Evolutionary conservation across 2,888 invertebrate species (phyloP).

Genomic region (Iphiclides podalirius): DNA sequence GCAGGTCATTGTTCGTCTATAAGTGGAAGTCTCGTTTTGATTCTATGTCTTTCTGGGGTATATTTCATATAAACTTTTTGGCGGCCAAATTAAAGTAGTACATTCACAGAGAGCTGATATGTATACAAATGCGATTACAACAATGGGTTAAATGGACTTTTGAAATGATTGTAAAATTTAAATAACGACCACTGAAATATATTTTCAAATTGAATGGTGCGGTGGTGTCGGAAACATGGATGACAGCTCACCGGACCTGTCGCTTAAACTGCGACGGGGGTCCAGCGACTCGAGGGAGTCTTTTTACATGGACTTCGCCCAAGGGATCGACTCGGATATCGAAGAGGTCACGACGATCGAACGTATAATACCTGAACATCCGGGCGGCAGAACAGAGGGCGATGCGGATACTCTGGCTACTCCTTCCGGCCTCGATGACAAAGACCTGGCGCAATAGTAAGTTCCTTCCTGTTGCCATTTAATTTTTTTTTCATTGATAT

Average conservation of each 20-base stretch:
- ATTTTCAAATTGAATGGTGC: constrained; percentile 33
- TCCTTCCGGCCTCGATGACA: constrained; percentile 74
- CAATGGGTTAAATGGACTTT: constrained; percentile 36
- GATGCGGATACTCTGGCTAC: constrained; percentile 74
- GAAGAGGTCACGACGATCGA: constrained; percentile 89
- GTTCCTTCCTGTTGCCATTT: constrained; percentile 29
- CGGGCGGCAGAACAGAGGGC: constrained; percentile 65
- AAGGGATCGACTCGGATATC: constrained; percentile 94
- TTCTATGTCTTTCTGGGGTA: no score
- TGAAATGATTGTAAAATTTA: constrained; percentile 48
- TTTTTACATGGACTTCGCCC: constrained; percentile 94
- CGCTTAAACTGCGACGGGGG: constrained; percentile 90
- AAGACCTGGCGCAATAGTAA: constrained; percentile 72
- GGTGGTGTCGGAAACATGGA: constrained; percentile 60
- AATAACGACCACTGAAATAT: constrained; percentile 36
- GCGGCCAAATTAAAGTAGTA: no score
- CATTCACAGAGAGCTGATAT: neutral
- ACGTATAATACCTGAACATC: constrained; percentile 76
- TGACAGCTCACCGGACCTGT: constrained; percentile 93
- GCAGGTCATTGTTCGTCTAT: constrained; percentile 74
- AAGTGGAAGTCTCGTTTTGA: constrained; percentile 55
- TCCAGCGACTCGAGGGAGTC: constrained; percentile 93
- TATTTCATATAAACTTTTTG: constrained; percentile 14
- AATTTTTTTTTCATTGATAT: neutral
- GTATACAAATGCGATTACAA: constrained; percentile 12